Percentiles rank a stretch among this genome's conserved stretches.
Evolutionary conservation across 2,888 invertebrate genomes (phyloP).

Genomic region (Clanis bilineata): DNA sequence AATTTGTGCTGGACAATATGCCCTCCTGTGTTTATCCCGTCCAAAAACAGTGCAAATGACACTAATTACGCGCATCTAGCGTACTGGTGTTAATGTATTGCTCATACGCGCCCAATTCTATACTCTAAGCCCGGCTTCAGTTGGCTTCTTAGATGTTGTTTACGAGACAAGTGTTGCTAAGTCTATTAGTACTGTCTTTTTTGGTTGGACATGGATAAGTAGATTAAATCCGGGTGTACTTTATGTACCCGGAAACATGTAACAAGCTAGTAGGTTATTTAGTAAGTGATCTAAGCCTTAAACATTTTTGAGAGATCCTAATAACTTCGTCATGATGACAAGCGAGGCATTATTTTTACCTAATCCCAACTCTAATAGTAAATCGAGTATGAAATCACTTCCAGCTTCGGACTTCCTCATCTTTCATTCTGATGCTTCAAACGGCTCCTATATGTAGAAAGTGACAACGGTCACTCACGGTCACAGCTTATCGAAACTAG

Average conservation of each 20-base stretch:
- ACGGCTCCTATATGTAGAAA: no score
- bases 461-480: no score
- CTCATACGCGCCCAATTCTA: constrained; percentile 62
- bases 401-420: no score
- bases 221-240: background rate
- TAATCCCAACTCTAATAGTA: no score
- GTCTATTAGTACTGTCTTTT: background rate
- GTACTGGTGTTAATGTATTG: constrained; percentile 66
- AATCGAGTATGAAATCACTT: no score
- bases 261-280: no score
- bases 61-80: constrained; percentile 75
- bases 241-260: background rate
- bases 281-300: no score
- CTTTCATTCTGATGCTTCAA: no score
- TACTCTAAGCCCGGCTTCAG: constrained; percentile 29
- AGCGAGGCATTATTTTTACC: no score
- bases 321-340: no score
- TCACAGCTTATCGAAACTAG: no score
- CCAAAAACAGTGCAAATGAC: constrained; percentile 80
- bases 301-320: no score
- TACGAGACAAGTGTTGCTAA: background rate
- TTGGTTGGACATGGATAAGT: background rate
- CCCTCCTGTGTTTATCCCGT: constrained; percentile 76
- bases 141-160: constrained; percentile 24
- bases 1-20: constrained; percentile 76